Evolutionary conservation across 2,888 invertebrate genomes (phyloP).

Genomic region (Atherix ibis): DNA sequence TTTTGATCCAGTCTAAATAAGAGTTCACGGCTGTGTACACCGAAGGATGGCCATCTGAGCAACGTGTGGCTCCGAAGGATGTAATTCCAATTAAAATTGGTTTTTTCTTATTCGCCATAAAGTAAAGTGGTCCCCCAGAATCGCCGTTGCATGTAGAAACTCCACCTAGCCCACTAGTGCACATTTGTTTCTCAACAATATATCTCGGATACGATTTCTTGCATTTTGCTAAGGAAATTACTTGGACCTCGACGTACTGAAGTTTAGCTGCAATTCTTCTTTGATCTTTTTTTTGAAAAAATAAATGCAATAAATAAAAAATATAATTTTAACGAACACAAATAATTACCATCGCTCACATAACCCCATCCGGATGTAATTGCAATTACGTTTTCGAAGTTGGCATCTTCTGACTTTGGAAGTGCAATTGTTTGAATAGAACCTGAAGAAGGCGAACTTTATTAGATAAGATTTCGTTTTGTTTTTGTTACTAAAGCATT

Average conservation of each 20-base stretch:
- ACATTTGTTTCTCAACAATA: conserved; percentile 16
- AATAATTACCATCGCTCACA: conserved; percentile 16
- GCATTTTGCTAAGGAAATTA: conserved; percentile 29
- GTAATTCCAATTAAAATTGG: conserved; percentile 20
- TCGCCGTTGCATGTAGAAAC: conserved; percentile 24
- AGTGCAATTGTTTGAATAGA: conserved; percentile 30
- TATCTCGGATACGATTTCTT: neutral
- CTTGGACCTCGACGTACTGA: conserved; percentile 27
- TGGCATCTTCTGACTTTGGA: conserved; percentile 24
- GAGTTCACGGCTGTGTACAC: conserved; percentile 21
- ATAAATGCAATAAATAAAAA: neutral
- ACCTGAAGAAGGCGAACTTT: conserved; percentile 19
- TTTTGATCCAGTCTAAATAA: conserved; percentile 27
- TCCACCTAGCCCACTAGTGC: conserved; percentile 13
- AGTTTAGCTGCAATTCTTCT: conserved; percentile 22
- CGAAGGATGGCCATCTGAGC: conserved; percentile 19
- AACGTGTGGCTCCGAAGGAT: conserved; percentile 23
- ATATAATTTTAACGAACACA: neutral
- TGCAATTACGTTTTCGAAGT: conserved; percentile 15
- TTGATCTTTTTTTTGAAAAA: neutral
- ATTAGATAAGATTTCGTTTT: neutral
- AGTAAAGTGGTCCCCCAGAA: conserved; percentile 25
- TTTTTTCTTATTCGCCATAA: conserved; percentile 6
- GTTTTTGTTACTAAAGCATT: neutral
- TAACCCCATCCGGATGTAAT: conserved; percentile 25